Evolutionary conservation across 2,888 invertebrate genomes (phyloP).

Genomic region (Aphrophora alni): DNA sequence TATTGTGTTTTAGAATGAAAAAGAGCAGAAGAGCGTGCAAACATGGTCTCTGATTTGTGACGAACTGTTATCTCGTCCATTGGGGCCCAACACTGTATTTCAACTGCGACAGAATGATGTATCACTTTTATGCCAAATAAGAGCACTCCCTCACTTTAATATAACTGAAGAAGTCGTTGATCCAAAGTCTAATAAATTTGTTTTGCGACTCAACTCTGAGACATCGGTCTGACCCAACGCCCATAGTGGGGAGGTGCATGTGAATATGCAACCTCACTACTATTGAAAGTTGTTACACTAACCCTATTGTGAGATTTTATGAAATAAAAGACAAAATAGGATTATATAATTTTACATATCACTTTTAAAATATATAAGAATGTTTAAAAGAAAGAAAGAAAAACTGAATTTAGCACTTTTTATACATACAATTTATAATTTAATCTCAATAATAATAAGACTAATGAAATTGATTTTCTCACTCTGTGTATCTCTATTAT

Average conservation of each 20-base stretch:
- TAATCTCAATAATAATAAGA: too few relatives aligned
- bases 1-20: conserved; percentile 65
- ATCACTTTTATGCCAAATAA: conserved; percentile 85
- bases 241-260: conserved; percentile 18
- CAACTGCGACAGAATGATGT: conserved; percentile 93
- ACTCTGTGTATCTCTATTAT: too few relatives aligned
- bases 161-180: conserved; percentile 95
- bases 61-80: conserved; percentile 84
- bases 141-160: conserved; percentile 90
- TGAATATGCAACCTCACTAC: conserved; percentile 29
- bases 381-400: background rate
- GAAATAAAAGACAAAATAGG: background rate
- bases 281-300: background rate
- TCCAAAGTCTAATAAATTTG: conserved; percentile 95
- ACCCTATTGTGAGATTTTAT: background rate
- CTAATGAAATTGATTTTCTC: too few relatives aligned
- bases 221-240: conserved; percentile 82
- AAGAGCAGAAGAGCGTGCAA: conserved; percentile 80
- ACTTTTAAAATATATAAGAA: background rate
- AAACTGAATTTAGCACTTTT: too few relatives aligned
- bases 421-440: too few relatives aligned
- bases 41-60: conserved; percentile 97
- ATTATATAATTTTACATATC: background rate
- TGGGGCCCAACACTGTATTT: conserved; percentile 84
- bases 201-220: conserved; percentile 92